Evolutionary conservation across 2,888 invertebrate species (phyloP), one percentile per base, ranked within the genome.

Genomic region (Cheilosia urbana): DNA sequence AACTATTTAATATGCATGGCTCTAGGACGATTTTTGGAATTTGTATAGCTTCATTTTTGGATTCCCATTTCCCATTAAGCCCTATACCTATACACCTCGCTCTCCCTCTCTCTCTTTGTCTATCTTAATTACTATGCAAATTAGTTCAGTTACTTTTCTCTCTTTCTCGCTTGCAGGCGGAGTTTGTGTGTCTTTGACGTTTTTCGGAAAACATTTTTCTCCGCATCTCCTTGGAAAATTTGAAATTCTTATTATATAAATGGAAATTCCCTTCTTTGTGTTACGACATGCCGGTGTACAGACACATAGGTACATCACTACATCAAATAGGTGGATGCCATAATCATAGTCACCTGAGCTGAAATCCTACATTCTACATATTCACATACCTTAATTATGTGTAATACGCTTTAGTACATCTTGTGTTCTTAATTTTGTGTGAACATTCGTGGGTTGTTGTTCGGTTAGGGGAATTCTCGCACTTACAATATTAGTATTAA

Each of bases 61-160:
- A 5, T 42, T 37, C 51, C 19, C 37, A 13, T 34, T 42, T 42
- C 51, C 19, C 37, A 9, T 34, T 17, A 24, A 9, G 19, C n/a
- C 45, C 37, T 34, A 57, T n/a, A 7, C 19, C 19, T n/a, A n/a
- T n/a, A 6, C 21, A 45, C 27, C n/a, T 47, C 19, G 47, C 27
- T 19, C 30, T 15, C 62, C 75, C 19, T 55, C 27, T 19, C 30
- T 15, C 62, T 80, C 27, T 55, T n/a, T 19, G 17, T 13, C 66
- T 71, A 47, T 24, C 75, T 80, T 80, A 84, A 84, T 84, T 80
- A 80, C 84, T 84, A 84, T 79, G 83, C 79, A 79, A 84, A 84
- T 79, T 79, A 69, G 42, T 73, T 73, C 37, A 27, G 79, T 42
- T 63, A 83, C 69, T 75, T 63, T 62, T 58, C 51, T 53, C 53